These are phyloP conservation scores for Carollia perspicillata DNA, from an alignment of 2,113 vertebrate genomes.

Conservation along the genomic window DNA sequence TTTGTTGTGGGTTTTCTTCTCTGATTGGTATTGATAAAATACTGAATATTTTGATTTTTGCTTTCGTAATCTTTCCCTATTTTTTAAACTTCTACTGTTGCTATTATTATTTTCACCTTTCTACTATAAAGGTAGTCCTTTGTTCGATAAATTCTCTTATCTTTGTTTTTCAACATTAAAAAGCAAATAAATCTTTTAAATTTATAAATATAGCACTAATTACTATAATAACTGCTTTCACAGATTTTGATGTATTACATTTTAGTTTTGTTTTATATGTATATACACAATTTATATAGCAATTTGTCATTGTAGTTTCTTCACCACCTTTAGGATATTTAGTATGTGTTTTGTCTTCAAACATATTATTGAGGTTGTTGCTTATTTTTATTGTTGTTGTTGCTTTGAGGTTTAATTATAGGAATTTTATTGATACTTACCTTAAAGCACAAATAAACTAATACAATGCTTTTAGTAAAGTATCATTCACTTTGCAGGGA, in stretches of 20 bases:
- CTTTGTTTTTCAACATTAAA: too few relatives aligned
- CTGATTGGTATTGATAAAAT: background rate
- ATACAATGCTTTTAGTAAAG: background rate
- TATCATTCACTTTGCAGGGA: background rate
- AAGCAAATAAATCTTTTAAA: too few relatives aligned
- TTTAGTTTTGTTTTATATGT: too few relatives aligned
- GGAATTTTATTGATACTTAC: background rate
- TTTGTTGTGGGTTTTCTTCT: background rate
- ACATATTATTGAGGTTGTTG: background rate
- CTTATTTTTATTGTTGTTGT: background rate
- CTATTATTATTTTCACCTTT: background rate
- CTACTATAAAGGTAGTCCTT: background rate
- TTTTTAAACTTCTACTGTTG: background rate
- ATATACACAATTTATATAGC: too few relatives aligned
- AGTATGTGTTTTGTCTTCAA: background rate
- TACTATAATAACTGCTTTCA: background rate
- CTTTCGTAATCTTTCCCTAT: background rate
- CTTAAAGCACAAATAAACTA: background rate
- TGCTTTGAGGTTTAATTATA: background rate
- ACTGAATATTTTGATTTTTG: background rate
- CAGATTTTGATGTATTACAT: too few relatives aligned
- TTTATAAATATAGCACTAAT: background rate
- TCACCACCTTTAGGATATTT: background rate
- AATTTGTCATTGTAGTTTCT: background rate
- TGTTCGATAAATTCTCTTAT: background rate